These are phyloP conservation scores for Anadara kagoshimensis DNA, from an alignment of 1,140 invertebrate species.

Conservation along the genomic window DNA sequence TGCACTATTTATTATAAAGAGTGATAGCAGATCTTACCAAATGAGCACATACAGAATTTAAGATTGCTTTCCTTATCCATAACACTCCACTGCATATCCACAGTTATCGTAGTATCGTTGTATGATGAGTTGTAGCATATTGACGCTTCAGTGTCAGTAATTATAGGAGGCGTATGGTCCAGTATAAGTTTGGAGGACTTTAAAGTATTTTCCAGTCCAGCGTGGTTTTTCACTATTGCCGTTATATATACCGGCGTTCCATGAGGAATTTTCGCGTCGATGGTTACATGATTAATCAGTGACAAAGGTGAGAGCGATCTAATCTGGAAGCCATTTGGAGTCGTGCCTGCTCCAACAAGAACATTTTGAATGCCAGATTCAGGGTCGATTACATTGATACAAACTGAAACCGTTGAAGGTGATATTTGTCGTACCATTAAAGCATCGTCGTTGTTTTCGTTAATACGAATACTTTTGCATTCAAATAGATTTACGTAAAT, in stretches of 20 bases:
- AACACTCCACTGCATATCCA: no score
- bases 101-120: no score
- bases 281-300: neutral
- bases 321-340: conserved; percentile 10
- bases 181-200: neutral
- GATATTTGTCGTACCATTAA: conserved; percentile 7
- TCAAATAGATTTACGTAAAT: no score
- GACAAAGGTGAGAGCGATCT: neutral
- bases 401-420: neutral
- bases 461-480: no score
- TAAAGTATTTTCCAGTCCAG: neutral
- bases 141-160: no score
- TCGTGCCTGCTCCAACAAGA: conserved; percentile 11
- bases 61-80: no score
- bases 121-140: no score
- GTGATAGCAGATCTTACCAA: no score
- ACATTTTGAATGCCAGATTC: conserved; percentile 9
- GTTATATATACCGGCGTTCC: conserved; percentile 11
- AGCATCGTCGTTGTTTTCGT: no score
- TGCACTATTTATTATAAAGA: no score
- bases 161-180: neutral
- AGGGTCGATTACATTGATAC: neutral
- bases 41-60: no score
- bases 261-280: conserved; percentile 7
- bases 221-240: conserved; percentile 12